Conservation (phyloP, 2,797 vertebrate species). For the Helarctos malayanus region DNA sequence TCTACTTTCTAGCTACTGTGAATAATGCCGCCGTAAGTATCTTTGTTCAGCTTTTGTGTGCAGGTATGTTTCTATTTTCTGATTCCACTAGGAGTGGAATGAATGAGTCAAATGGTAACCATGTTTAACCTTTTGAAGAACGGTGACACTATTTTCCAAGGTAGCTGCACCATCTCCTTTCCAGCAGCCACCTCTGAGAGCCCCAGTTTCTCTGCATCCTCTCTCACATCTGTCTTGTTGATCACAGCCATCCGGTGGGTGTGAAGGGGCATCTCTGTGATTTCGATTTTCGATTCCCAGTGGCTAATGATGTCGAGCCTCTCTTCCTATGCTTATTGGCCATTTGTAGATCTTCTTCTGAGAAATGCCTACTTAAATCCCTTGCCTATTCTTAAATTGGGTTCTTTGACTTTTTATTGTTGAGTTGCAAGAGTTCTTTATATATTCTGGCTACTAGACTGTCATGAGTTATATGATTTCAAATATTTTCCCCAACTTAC, state of each 20-base stretch:
- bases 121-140: not conserved
- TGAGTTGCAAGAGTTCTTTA: not conserved
- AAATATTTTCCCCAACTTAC: not conserved
- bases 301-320: not conserved
- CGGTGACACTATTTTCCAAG: not conserved
- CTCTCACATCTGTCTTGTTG: not conserved
- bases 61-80: not conserved
- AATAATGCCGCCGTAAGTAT: not conserved
- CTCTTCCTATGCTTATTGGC: not conserved
- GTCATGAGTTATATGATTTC: not conserved
- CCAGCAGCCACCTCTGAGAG: not conserved
- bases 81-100: not conserved
- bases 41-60: not conserved
- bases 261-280: not conserved
- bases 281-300: not conserved
- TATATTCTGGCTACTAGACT: not conserved
- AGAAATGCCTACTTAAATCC: not conserved
- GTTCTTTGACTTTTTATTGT: not conserved
- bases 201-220: not conserved
- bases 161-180: not conserved
- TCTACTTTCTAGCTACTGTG: not conserved
- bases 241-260: not conserved
- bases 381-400: not conserved
- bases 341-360: not conserved
- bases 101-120: not conserved